Base-by-base conservation (phyloP, 2,888 invertebrate species). In the Nomada flava region DNA sequence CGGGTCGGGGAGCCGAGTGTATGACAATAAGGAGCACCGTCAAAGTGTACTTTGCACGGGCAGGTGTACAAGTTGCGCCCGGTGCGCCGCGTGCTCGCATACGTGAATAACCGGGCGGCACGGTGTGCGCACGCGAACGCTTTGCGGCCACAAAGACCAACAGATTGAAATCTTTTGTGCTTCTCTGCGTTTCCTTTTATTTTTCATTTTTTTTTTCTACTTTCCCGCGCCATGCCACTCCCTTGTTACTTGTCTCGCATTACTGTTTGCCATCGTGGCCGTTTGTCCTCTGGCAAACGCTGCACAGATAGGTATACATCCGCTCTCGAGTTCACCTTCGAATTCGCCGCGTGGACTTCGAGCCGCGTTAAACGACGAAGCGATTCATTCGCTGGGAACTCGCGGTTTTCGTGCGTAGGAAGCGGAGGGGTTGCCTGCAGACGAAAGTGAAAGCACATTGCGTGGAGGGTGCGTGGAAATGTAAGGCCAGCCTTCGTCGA, bases 11-110 rank as follows among this genome's bases (percentile, higher is more conserved):
- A 57, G 69, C 67, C 71, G 60, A 76, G 79, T 78, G 77, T 84
- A 86, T 71, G 82, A 88, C 88, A 77, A 84, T 86, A 79, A 87
- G 71, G 78, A 80, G 76, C 73, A 77, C 69, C 83, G 76, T 42
- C 55, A 20, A 65, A 59, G 70, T 36, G 36, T 67, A 77, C 73
- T 82, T 84, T 78, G 62, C 77, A 75, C 72, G 67, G 60, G 60
- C 86, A 76, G 78, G 72, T 81, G 75, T 85, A 75, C 77, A 78
- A 68, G 71, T 64, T 57, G 69, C 74, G 67, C 23, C 26, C 77
- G 53, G 42, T 68, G 42, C 53, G 59, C 26, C 73, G 72, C 68
- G 50, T 42, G 60, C 60, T 42, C 69, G 67, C 74, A 62, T 50
- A 64, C 69, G 55, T 63, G 80, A 68, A 79, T 67, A 59, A 44